These are phyloP conservation scores for Diarsia rubi DNA, from an alignment of 2,888 invertebrate genomes.

Conservation along the genomic window DNA sequence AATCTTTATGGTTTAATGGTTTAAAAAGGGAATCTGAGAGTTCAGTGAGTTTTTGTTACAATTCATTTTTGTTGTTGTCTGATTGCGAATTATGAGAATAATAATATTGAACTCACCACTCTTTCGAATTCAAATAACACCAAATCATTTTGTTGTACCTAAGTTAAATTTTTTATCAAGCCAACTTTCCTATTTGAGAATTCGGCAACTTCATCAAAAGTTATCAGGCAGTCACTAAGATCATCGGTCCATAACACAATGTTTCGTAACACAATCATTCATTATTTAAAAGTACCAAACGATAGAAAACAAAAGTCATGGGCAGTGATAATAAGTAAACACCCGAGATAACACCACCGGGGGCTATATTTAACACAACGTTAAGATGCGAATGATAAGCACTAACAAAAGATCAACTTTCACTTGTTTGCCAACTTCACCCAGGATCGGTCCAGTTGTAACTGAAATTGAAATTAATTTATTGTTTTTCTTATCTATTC, in stretches of 20 bases:
- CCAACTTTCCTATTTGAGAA: not conserved
- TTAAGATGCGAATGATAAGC: slow-evolving; percentile 64
- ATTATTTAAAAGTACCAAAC: slow-evolving; percentile 12
- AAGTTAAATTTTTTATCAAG: not conserved
- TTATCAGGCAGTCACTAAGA: not conserved
- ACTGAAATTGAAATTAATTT: slow-evolving; percentile 54
- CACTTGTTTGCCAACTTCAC: slow-evolving; percentile 54
- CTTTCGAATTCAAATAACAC: not conserved
- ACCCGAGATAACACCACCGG: slow-evolving; percentile 45
- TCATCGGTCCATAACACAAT: not conserved
- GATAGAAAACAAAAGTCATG: slow-evolving; percentile 56
- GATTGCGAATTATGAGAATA: not conserved
- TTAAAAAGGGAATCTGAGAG: not conserved
- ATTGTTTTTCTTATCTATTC: slow-evolving; percentile 44
- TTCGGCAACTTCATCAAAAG: not conserved
- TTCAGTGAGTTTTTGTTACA: not conserved
- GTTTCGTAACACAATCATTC: not conserved
- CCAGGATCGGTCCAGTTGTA: slow-evolving; percentile 38
- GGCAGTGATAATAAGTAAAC: slow-evolving; percentile 53
- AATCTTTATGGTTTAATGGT: not conserved
- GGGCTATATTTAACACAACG: slow-evolving; percentile 58
- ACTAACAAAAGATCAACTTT: slow-evolving; percentile 64
- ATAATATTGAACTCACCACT: not conserved
- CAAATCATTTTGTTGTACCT: not conserved
- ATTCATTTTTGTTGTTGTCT: not conserved